Percentiles rank a stretch among this genome's conserved stretches.
These are phyloP conservation scores for Caradrina kadenii DNA, from an alignment of 2,888 invertebrate genomes.

Conservation along the genomic window DNA sequence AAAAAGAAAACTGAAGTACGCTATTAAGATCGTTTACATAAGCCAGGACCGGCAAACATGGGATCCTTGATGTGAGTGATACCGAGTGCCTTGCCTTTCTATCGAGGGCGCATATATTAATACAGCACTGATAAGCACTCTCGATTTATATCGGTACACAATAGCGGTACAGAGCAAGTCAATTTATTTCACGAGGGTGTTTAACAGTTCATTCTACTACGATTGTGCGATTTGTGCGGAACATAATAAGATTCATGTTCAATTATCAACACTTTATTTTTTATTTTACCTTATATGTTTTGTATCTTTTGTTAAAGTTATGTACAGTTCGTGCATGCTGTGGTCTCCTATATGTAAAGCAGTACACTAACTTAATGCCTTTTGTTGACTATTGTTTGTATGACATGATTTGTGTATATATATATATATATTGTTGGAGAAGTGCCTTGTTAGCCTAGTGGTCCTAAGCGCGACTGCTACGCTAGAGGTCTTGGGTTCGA, in stretches of 20 bases:
- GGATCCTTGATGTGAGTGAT: constrained; percentile 62
- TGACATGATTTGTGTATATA: too few relatives aligned
- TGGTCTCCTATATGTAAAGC: too few relatives aligned
- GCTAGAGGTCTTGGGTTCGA: too few relatives aligned
- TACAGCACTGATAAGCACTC: constrained; percentile 63
- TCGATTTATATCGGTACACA: constrained; percentile 60
- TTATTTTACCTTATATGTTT: not conserved
- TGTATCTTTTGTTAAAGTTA: constrained; percentile 7
- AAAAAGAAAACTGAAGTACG: constrained; percentile 76
- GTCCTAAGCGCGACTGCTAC: too few relatives aligned
- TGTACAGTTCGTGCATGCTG: too few relatives aligned
- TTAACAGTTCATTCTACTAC: not conserved
- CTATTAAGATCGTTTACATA: constrained; percentile 78
- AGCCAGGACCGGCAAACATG: constrained; percentile 68
- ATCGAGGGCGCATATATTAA: constrained; percentile 67
- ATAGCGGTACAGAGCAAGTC: constrained; percentile 28
- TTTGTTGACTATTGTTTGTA: too few relatives aligned
- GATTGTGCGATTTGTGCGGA: constrained; percentile 9
- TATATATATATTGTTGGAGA: too few relatives aligned
- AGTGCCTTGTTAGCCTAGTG: too few relatives aligned
- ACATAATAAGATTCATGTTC: not conserved
- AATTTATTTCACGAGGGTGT: constrained; percentile 14
- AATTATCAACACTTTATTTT: not conserved
- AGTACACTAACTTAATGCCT: too few relatives aligned
- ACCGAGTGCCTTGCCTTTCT: constrained; percentile 53